These are phyloP conservation scores for Cochlearius cochlearius DNA, from an alignment of 2,113 vertebrate genomes.

Conservation along the genomic window DNA sequence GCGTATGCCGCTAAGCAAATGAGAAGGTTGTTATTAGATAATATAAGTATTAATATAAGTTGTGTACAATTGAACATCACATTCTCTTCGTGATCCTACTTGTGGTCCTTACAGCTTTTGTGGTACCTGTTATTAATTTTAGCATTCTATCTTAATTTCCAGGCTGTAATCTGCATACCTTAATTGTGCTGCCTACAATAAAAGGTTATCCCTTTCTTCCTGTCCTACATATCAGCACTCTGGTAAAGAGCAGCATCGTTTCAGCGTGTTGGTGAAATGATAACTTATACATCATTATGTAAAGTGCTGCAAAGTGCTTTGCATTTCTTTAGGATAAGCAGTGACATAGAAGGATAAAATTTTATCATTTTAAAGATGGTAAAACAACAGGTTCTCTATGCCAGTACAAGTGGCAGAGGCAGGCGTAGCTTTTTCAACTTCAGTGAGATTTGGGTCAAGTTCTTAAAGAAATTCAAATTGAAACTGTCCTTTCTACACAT, in stretches of 20 bases:
- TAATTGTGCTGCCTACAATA: background rate
- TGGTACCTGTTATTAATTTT: background rate
- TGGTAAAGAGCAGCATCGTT: background rate
- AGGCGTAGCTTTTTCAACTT: background rate
- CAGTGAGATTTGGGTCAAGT: background rate
- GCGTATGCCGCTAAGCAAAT: background rate
- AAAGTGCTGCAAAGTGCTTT: background rate
- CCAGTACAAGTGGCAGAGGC: background rate
- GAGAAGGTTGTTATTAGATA: background rate
- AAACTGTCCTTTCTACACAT: background rate
- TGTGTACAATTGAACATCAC: background rate
- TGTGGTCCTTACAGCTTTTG: background rate
- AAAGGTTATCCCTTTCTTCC: background rate
- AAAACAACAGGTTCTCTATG: background rate
- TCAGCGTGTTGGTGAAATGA: background rate
- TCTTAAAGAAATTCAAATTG: background rate
- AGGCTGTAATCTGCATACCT: background rate
- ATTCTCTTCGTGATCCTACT: background rate
- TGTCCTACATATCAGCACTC: accelerated
- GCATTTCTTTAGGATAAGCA: background rate
- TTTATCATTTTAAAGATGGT: background rate
- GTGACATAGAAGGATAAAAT: background rate
- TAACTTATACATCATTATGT: background rate
- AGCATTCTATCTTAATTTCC: background rate
- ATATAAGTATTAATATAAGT: background rate